These are phyloP conservation scores for Congeria kusceri DNA, from an alignment of 2,888 invertebrate genomes.

Conservation along the genomic window DNA sequence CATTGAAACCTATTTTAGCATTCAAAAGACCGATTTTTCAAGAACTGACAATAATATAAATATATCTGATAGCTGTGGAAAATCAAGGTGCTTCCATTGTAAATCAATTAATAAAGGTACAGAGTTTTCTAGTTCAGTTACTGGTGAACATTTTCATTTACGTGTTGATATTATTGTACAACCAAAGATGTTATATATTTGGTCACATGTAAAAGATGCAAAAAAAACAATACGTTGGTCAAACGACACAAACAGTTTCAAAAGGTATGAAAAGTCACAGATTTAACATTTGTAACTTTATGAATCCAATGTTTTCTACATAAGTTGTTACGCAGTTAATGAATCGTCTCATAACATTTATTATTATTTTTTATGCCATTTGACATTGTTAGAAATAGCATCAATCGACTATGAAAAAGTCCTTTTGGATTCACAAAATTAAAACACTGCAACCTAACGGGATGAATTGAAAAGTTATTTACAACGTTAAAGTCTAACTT, in stretches of 20 bases:
- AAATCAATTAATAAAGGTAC: not conserved
- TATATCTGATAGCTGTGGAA: not conserved
- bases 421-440: no score
- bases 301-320: not conserved
- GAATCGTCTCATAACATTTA: no score
- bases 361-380: no score
- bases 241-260: not conserved
- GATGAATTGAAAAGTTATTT: no score
- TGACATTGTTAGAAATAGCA: no score
- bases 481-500: no score
- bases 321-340: no score
- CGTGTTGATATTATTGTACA: not conserved
- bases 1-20: conserved; percentile 6
- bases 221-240: not conserved
- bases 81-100: not conserved
- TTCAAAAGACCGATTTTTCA: not conserved
- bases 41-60: not conserved
- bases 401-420: no score
- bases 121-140: not conserved
- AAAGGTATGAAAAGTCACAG: no score
- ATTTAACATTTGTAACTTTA: conserved; percentile 9
- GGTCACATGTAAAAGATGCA: not conserved
- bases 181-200: not conserved
- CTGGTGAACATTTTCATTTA: not conserved
- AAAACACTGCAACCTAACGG: no score